Percentiles rank a stretch among this genome's conserved stretches.
Evolutionary conservation across 2,113 vertebrate genomes (phyloP).

Genomic region (Hydrolagus affinis): DNA sequence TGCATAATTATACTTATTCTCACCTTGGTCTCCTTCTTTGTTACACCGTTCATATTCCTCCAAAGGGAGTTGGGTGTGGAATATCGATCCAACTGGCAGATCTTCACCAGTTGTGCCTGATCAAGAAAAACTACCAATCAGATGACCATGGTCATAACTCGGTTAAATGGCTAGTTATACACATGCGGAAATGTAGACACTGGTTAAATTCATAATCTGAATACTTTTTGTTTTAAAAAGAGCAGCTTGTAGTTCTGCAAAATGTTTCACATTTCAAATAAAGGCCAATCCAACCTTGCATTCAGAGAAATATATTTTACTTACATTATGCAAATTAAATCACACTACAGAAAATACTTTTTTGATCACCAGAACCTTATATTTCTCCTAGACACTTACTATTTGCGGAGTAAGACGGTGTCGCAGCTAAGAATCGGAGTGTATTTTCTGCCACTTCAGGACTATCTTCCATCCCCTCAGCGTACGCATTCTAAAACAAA

Average conservation of each 20-base stretch:
- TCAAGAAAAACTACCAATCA: neutral
- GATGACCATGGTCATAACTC: neutral
- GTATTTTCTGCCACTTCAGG: slow-evolving; percentile 69
- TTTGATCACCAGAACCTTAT: neutral
- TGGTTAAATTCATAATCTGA: too few relatives aligned
- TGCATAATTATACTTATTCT: slow-evolving; percentile 33
- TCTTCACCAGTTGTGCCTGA: slow-evolving; percentile 41
- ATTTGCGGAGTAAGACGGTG: slow-evolving; percentile 37
- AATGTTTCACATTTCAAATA: neutral
- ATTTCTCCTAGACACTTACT: slow-evolving; percentile 47
- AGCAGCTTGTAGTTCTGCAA: neutral
- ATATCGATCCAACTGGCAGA: slow-evolving; percentile 48
- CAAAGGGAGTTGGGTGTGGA: slow-evolving; percentile 63
- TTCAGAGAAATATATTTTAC: too few relatives aligned
- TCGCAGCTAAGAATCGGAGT: slow-evolving; percentile 62
- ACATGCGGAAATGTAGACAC: too few relatives aligned
- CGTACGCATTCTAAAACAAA: slow-evolving; percentile 37
- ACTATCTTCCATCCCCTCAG: slow-evolving; percentile 45
- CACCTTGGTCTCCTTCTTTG: slow-evolving; percentile 17
- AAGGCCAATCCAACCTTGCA: too few relatives aligned
- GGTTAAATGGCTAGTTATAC: neutral
- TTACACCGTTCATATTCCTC: slow-evolving; percentile 44
- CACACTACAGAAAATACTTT: too few relatives aligned
- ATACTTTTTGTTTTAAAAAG: too few relatives aligned
- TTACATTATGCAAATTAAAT: too few relatives aligned